Evolutionary conservation across 2,888 invertebrate species (phyloP).

Genomic region (Temnothorax rugatulus): DNA sequence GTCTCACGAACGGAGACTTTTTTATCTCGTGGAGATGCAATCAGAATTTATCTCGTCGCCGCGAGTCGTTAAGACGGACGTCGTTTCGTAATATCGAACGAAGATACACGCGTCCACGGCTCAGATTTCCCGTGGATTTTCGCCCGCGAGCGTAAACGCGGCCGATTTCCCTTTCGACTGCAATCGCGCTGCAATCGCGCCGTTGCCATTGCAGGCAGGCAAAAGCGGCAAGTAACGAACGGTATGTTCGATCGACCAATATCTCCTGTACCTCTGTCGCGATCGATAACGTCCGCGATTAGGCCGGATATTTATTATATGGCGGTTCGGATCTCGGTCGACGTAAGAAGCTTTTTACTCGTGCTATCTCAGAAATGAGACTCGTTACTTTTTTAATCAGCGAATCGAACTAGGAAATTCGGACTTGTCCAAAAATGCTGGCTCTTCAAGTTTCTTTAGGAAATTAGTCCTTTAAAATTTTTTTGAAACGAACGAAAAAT

Average conservation of each 20-base stretch:
- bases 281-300: slow-evolving; percentile 33
- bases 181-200: slow-evolving; percentile 15
- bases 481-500: not conserved
- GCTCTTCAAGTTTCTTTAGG: not conserved
- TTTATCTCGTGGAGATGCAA: slow-evolving; percentile 1
- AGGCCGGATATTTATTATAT: slow-evolving; percentile 12
- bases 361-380: not conserved
- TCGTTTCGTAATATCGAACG: slow-evolving; percentile 1
- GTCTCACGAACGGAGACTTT: not conserved
- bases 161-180: slow-evolving; percentile 40
- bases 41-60: slow-evolving; percentile 29
- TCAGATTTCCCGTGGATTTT: slow-evolving; percentile 27
- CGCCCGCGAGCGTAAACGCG: slow-evolving; percentile 16
- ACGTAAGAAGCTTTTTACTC: not conserved
- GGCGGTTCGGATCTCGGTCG: not conserved
- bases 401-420: not conserved
- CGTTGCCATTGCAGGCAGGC: not conserved
- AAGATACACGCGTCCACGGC: slow-evolving; percentile 9
- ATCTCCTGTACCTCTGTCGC: not conserved
- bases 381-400: not conserved
- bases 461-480: not conserved
- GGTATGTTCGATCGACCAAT: slow-evolving; percentile 14
- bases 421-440: not conserved
- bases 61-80: slow-evolving; percentile 2
- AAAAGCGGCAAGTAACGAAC: not conserved